These are phyloP conservation scores for Sitobion miscanthi DNA, from an alignment of 1,140 invertebrate species.

Conservation along the genomic window DNA sequence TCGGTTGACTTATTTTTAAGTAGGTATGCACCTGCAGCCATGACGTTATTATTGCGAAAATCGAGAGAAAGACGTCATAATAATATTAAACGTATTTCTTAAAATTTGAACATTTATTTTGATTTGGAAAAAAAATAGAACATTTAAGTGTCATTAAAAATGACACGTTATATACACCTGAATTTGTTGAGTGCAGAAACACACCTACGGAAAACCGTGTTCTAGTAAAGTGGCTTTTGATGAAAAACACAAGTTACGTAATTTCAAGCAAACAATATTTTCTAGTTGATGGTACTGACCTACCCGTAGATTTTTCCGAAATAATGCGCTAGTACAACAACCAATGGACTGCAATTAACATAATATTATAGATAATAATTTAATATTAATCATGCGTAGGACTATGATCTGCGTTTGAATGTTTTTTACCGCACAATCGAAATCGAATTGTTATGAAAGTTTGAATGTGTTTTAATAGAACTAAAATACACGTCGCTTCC, in stretches of 20 bases:
- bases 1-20: background rate
- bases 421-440: too few species aligned
- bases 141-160: background rate
- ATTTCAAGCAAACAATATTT: background rate
- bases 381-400: too few species aligned
- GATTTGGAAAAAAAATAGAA: background rate
- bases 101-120: background rate
- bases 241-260: background rate
- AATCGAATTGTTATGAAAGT: background rate
- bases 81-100: background rate
- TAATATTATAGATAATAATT: too few species aligned
- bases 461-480: background rate
- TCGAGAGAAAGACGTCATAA: background rate
- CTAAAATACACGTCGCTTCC: background rate
- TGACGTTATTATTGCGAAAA: background rate
- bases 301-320: background rate
- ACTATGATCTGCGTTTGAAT: too few species aligned
- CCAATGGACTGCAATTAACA: too few species aligned
- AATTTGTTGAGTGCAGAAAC: background rate
- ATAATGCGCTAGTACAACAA: background rate
- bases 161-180: background rate
- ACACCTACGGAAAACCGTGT: background rate
- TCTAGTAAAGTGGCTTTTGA: background rate
- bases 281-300: background rate
- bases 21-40: background rate